Evolutionary conservation across 2,888 invertebrate genomes (phyloP), one percentile per base, ranked within the genome.

Genomic region (Cheilosia vernalis): DNA sequence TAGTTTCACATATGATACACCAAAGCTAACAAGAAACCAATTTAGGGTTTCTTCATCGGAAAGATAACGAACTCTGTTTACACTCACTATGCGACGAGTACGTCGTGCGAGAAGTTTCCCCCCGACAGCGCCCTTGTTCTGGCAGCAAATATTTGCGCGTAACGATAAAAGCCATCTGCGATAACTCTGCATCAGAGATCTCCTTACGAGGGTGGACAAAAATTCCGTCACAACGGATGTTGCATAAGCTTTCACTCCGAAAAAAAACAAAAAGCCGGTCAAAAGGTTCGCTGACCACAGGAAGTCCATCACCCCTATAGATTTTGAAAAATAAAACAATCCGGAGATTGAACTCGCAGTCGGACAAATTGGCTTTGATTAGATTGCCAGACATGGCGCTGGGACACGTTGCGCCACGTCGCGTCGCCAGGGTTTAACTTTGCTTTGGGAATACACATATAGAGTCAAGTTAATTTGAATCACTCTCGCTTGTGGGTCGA

Each of bases 331-430:
- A 55, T 51, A 47, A 55, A 44, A 44, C 27, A 55, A 21, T 40
- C 30, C 15, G 51, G 21, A 27, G 51, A 51, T 51, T 51, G 24
- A 64, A 44, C 44, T 56, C 60, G 47, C 47, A 53, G 60, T 67
- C 67, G 63, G 63, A 81, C 76, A 76, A 82, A 82, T 77, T 82
- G 77, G 53, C 77, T 82, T 49, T 82, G 82, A 82, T 82, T 82
- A 66, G 77, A 66, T 72, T 69, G 64, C 47, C 56, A 63, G 80
- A 74, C 73, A 66, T 66, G 73, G 79, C 66, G 73, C 79, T 79
- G 66, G 21, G 51, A 24, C 37, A 56, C 47, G 64, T 58, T 64
- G 60, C 44, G 55, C 19, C 64, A 53, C 24, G 42, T 58, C 13
- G 72, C 24, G 42, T 58, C 13, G 72, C 49, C 37, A 37, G 21